Base-by-base conservation (phyloP, 2,113 vertebrate genomes). In the Myrmecobius fasciatus region DNA sequence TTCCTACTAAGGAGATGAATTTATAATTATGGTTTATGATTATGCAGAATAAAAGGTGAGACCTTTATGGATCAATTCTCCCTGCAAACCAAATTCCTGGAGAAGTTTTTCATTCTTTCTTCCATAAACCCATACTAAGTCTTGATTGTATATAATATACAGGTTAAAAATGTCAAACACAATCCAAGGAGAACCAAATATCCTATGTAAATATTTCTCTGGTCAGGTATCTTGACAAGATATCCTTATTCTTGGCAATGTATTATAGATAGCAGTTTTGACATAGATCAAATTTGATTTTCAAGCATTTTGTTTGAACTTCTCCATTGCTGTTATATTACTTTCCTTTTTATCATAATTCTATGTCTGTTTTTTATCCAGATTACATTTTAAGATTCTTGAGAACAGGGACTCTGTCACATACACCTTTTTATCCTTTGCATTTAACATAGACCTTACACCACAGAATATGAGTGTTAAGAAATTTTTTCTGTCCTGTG, bases 31-130 rank as follows among this genome's bases (percentile, higher is more conserved):
- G 8, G 25, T 14, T 92, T 91, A 89, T 26, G 28, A 1, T 60
- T 94, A n/a, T 51, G 25, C 94, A 91, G 36, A n/a, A 8, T 11
- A 48, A 90, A 94, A 95, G 17, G 28, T 52, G 22, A 83, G n/a
- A 83, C 36, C 67, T 89, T 1, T 8, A 83, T 0, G 67, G 26
- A 95, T 89, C 67, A 25, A 9, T 83, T 83, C n/a, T 43, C n/a
- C 67, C 67, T 83, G 24, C n/a, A 83, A 43, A 20, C 36, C 67
- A 43, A 83, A 6, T 20, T 8, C n/a, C 36, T 83, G 67, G 14
- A 83, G 36, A 83, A 83, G n/a, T 20, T 83, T 83, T 17, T 24
- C 43, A 43, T 83, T 75, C 60, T 75, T 83, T 53, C 43, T 83
- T 24, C n/a, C 20, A 43, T 83, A 83, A 43, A 43, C 67, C 6